Base-by-base conservation (phyloP, 2,113 vertebrate species). In the Acanthochromis polyacanthus region DNA sequence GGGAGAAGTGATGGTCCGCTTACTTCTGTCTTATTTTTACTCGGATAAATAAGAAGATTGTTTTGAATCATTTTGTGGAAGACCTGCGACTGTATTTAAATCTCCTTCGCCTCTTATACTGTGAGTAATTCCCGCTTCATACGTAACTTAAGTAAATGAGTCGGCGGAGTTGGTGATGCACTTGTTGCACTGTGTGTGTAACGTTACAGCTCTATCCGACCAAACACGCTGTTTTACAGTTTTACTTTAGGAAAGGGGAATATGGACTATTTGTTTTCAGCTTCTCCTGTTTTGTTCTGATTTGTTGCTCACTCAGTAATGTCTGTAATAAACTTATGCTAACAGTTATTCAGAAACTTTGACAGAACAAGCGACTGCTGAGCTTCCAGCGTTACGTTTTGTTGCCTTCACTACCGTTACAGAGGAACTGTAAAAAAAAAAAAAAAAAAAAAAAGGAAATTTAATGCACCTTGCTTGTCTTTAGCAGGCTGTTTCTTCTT, bases 161-260 rank as follows among this genome's bases (percentile, higher is more conserved):
- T 22, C 30, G 53, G 7, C 6, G 3, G 19, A 64, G 43, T 64
- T 15, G 5, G 15, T 43, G 60, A 71, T 80, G 80, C 86, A 90
- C 89, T 91, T 92, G 91, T 88, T 92, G 89, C 80, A 4, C 19
- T 55, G 5, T 76, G 36, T 1, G 36, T 52, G 58, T 32, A 20
- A 19, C 57, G 45, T 48, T 53, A 10, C 40, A 25, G 10, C 56
- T 55, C 17, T 12, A 64, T 52, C 46, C 52, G 63, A n/a, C 2
- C 55, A 10, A 22, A 77, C 28, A 4, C 15, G 15, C 15, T 4
- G 3, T 38, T 38, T 10, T 10, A 10, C 17, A 6, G 25, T n/a
- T 38, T 63, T n/a, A 2, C 5, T 2, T 3, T 7, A 4, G 2
- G 15, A 2, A 19, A 61, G 45, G 30, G 30, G 4, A 22, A 3